Conservation (phyloP, 2,113 vertebrate genomes). For the Microtus pennsylvanicus region DNA sequence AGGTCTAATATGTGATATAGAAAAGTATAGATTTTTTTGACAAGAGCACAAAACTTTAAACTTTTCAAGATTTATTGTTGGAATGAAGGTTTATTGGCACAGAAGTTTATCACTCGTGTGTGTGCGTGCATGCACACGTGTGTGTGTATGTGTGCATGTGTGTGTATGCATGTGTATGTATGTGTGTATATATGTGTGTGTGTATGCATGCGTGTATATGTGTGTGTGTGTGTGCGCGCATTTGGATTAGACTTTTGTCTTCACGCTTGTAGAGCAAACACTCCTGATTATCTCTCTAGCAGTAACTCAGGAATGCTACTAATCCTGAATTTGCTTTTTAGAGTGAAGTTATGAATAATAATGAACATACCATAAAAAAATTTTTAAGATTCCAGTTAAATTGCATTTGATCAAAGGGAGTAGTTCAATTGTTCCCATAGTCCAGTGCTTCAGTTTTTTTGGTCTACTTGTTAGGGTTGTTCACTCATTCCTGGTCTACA, state of each 20-base stretch:
- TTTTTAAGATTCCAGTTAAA: not conserved
- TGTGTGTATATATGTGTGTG: no score
- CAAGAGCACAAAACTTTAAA: not conserved
- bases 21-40: not conserved
- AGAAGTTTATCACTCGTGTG: not conserved
- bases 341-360: not conserved
- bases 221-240: no score
- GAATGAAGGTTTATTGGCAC: not conserved
- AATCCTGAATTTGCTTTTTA: constrained; percentile 22
- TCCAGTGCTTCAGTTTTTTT: not conserved
- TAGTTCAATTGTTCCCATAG: not conserved
- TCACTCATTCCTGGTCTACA: not conserved
- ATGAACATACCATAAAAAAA: not conserved
- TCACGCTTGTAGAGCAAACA: not conserved
- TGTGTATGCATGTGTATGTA: no score
- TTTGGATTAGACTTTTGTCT: not conserved
- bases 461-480: not conserved
- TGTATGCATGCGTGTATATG: no score
- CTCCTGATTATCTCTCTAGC: not conserved
- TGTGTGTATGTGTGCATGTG: no score
- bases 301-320: not conserved
- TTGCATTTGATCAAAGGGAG: constrained; percentile 8
- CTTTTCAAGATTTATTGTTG: not conserved
- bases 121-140: no score
- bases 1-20: not conserved